Percentiles rank a stretch among this genome's conserved stretches.
phyloP scores from a whole-genome alignment of 2,797 vertebrate species.

The Sebastolobus alascanus region DNA sequence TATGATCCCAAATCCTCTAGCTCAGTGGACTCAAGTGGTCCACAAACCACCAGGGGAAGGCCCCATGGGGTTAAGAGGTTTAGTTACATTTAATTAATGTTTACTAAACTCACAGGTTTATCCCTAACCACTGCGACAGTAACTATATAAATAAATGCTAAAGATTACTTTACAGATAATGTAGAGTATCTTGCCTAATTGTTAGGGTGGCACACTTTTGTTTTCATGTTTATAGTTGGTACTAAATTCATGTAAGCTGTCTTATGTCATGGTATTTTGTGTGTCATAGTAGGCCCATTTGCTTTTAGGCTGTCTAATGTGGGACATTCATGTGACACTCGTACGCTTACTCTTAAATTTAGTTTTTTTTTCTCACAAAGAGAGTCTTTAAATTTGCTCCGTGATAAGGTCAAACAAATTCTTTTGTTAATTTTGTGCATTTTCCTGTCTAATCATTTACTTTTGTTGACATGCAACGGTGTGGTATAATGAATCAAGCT shows the following conservation, averaged over 20 bases:
- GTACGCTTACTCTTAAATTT: neutral
- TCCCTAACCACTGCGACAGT: neutral
- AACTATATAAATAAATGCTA: neutral
- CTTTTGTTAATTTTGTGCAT: neutral
- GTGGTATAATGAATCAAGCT: neutral
- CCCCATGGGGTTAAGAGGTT: constrained; percentile 12
- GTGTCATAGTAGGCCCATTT: neutral
- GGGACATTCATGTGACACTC: neutral
- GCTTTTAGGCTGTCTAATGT: neutral
- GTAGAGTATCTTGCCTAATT: neutral
- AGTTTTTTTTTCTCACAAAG: neutral
- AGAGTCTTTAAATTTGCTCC: neutral
- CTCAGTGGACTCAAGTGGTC: constrained; percentile 26
- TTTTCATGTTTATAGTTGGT: neutral
- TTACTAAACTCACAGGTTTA: neutral
- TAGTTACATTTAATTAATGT: constrained; percentile 41
- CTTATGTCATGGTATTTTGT: neutral
- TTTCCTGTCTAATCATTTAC: neutral
- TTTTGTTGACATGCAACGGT: neutral
- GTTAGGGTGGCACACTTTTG: neutral
- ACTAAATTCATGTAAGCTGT: neutral
- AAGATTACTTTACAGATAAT: neutral
- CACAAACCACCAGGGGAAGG: constrained; percentile 1
- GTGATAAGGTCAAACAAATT: neutral
- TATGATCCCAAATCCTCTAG: constrained; percentile 30